phyloP scores from a whole-genome alignment of 2,888 invertebrate species.

The Xestobium rufovillosum region DNA sequence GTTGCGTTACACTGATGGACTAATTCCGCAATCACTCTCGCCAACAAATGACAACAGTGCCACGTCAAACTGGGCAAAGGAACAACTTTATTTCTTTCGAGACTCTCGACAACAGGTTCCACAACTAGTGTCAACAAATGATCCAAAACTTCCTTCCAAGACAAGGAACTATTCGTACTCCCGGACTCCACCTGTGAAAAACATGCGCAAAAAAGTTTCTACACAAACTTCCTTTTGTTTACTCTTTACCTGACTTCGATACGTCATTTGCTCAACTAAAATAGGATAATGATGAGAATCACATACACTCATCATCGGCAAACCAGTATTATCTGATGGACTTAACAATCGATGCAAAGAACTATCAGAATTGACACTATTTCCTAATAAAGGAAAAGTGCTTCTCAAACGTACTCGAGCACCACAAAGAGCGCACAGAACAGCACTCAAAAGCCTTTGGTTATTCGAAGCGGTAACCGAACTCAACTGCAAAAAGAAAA shows the following conservation, averaged over 20 bases:
- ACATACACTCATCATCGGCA: slow-evolving; percentile 58
- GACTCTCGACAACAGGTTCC: slow-evolving; percentile 60
- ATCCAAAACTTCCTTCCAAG: slow-evolving; percentile 65
- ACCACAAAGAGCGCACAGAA: slow-evolving; percentile 77
- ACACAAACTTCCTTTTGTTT: too few relatives aligned
- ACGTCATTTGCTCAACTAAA: slow-evolving; percentile 70
- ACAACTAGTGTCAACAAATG: slow-evolving; percentile 74
- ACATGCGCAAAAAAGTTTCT: too few relatives aligned
- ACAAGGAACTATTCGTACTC: slow-evolving; percentile 35
- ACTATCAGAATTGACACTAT: slow-evolving; percentile 36
- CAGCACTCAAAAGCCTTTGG: slow-evolving; percentile 66
- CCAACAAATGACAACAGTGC: slow-evolving; percentile 68
- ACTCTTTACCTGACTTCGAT: slow-evolving; percentile 53
- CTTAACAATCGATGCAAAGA: slow-evolving; percentile 52
- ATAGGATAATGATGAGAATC: slow-evolving; percentile 69
- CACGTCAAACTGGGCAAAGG: slow-evolving; percentile 33
- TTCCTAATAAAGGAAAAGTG: slow-evolving; percentile 63
- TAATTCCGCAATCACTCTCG: slow-evolving; percentile 81
- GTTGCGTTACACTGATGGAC: slow-evolving; percentile 71
- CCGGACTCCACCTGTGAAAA: slow-evolving; percentile 44
- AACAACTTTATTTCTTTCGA: slow-evolving; percentile 43
- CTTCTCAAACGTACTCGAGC: slow-evolving; percentile 66
- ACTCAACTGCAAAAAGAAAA: slow-evolving; percentile 35
- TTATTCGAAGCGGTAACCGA: slow-evolving; percentile 39
- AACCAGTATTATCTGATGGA: slow-evolving; percentile 61